A percentile compares a stretch with the other conserved stretches of the same genome.
These are phyloP conservation scores for Heteronetta atricapilla DNA, from an alignment of 2,113 vertebrate genomes.

Conservation along the genomic window DNA sequence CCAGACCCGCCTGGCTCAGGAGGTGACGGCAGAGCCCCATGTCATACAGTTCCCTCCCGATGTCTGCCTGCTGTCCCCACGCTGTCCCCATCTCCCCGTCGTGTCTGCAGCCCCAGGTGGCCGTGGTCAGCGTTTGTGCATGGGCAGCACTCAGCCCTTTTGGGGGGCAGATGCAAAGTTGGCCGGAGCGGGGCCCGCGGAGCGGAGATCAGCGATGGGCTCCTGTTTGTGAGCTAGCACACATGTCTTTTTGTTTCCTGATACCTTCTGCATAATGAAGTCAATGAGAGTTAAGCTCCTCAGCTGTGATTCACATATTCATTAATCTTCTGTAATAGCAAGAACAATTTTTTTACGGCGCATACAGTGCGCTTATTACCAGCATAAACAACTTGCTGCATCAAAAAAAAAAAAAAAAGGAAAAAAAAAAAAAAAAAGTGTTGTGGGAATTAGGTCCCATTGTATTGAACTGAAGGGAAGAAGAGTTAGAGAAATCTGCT, in stretches of 20 bases:
- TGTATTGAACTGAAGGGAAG: conserved; percentile 48
- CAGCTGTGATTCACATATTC: conserved; percentile 71
- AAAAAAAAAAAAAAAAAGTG: neutral
- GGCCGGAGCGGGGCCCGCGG: neutral
- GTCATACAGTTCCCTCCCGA: neutral
- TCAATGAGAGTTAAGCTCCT: conserved; percentile 66
- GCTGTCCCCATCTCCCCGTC: accelerated
- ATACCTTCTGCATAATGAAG: conserved; percentile 68
- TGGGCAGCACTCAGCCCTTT: neutral
- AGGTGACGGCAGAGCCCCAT: neutral
- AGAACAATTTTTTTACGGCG: conserved; percentile 52
- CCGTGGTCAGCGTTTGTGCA: neutral
- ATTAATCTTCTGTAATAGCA: conserved; percentile 63
- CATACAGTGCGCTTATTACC: conserved; percentile 43
- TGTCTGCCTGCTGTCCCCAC: accelerated
- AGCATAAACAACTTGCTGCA: conserved; percentile 50
- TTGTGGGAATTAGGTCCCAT: conserved; percentile 61
- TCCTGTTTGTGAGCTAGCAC: conserved; percentile 53
- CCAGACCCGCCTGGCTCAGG: accelerated
- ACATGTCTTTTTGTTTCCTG: conserved; percentile 59
- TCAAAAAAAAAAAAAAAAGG: conserved; percentile 22
- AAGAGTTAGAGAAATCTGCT: conserved; percentile 15
- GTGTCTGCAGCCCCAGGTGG: neutral
- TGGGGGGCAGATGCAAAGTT: conserved; percentile 13
- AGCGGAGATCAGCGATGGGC: neutral